Evolutionary conservation across 2,113 vertebrate genomes (phyloP), one percentile per base, ranked within the genome.

Genomic region (Pimephales promelas): DNA sequence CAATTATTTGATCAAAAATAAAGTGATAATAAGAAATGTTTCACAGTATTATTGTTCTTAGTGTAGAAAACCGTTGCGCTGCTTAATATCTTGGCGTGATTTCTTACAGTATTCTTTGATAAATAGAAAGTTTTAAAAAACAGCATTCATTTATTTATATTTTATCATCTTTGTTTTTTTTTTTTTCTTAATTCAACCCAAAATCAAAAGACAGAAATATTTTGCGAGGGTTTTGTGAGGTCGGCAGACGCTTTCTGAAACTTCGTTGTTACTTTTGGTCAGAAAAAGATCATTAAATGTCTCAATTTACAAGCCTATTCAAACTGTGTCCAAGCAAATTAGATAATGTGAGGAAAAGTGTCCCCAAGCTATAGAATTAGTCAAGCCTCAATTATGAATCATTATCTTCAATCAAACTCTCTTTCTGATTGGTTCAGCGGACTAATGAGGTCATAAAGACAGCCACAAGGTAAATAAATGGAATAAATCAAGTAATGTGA

Each of bases 381-480:
- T 64, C 77, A 47, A 61, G 78, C 59, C 28, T 80, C 40, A 66
- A 52, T 80, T 80, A 47, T 61, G 36, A 79, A 22, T 68, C 62
- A 68, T 56, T 81, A 70, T 70, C 79, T 54, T 56, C n/a, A 16
- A 71, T 81, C 64, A 40, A 81, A 22, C 26, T 68, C 77, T 64
- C 61, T 34, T 9, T 70, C 64, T 70, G 22, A 70, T 24, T 81
- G 64, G 20, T 81, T 34, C 20, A 54, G 7, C 64, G 40, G 47
- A 68, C 22, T 81, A 81, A 81, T 81, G 64, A 81, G 79, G 64
- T 54, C 47, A 71, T 43, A 40, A 70, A 22, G 28, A 81, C 28
- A 81, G 59, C 59, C 77, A 79, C 59, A 31, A 62, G 77, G 77
- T 64, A 79, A 66, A 66, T 49, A 79, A 34, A 66, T 31, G 2